Evolutionary conservation across 2,797 vertebrate genomes (phyloP).

Genomic region (Lagodon rhomboides): DNA sequence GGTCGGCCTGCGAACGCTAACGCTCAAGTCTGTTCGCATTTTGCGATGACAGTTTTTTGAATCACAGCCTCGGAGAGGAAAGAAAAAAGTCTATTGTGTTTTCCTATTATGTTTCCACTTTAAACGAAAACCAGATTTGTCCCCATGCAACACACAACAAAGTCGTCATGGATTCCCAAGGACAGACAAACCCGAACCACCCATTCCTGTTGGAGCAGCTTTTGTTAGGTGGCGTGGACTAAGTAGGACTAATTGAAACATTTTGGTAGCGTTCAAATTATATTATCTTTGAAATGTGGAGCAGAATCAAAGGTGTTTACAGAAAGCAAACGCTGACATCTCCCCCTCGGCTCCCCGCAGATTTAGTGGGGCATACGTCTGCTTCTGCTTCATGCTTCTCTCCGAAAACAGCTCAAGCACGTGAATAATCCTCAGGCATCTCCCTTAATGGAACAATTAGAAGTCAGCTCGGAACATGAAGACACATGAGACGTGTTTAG

Average conservation of each 20-base stretch:
- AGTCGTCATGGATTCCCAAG: constrained; percentile 51
- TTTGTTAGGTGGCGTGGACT: constrained; percentile 1
- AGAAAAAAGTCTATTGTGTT: constrained; percentile 39
- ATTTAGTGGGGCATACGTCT: constrained; percentile 7
- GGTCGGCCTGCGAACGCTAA: constrained; percentile 27
- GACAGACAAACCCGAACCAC: constrained; percentile 42
- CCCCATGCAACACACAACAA: constrained; percentile 39
- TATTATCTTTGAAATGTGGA: not conserved
- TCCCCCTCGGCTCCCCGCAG: not conserved
- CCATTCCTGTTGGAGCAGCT: constrained; percentile 19
- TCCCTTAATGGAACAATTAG: constrained; percentile 72
- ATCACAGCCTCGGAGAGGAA: constrained; percentile 28
- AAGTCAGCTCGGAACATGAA: constrained; percentile 53
- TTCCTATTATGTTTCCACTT: constrained; percentile 58
- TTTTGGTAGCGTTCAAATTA: not conserved
- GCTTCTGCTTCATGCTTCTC: constrained; percentile 15
- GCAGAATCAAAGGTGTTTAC: not conserved
- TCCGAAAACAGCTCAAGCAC: constrained; percentile 24
- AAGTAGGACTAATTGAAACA: not conserved
- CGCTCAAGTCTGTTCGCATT: constrained; percentile 38
- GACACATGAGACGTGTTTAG: constrained; percentile 75
- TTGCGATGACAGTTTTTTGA: constrained; percentile 44
- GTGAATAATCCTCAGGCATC: constrained; percentile 46
- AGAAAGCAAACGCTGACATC: not conserved
- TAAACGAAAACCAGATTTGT: constrained; percentile 64